Evolutionary conservation across 1,140 invertebrate species (phyloP), one percentile per base, ranked within the genome.

Genomic region (Drosophila parvula): DNA sequence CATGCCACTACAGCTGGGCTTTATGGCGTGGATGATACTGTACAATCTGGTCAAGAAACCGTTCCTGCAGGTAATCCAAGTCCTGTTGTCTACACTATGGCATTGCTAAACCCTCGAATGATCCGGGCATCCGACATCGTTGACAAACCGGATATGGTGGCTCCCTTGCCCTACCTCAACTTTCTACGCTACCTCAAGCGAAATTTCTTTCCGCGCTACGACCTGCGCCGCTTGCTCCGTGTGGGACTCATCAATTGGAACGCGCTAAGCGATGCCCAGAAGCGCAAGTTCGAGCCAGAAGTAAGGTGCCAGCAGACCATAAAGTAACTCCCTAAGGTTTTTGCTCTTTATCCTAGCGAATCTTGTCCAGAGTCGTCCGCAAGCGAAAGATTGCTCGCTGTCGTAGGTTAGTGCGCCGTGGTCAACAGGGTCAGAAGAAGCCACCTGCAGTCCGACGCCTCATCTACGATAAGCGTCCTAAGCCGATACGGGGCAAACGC

Each of bases 131-230:
- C 12, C 6, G 48, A 51, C 5, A 56, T 78, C 27, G 27, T 79
- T 1, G 77, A 79, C 16, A 18, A n/a, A 9, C 77, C 68, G 0
- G 0, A 30, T 5, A 32, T 70, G 47, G 57, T 86, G 4, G 48
- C 76, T 0, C 50, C 62, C 1, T 22, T 78, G 6, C 65, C 78
- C 0, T 86, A 86, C 50, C 34, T 86, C 2, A 86, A 86, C 51
- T 86, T 86, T 18, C 47, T 86, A 4, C 79, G 82, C 9, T 81
- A 47, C 28, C 55, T 77, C 0, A 75, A 81, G 40, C 60, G 53
- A 0, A 50, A 55, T 30, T 43, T 79, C 75, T 10, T 12, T 22
- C 38, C 10, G 3, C 36, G 28, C 1, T 75, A 43, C 32, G 53
- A 41, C 2, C 1, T 75, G 12, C 38, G 32, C 5, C 70, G 65